These are phyloP conservation scores for Pelecanoides urinatrix DNA, from an alignment of 2,113 vertebrate species.

Conservation along the genomic window DNA sequence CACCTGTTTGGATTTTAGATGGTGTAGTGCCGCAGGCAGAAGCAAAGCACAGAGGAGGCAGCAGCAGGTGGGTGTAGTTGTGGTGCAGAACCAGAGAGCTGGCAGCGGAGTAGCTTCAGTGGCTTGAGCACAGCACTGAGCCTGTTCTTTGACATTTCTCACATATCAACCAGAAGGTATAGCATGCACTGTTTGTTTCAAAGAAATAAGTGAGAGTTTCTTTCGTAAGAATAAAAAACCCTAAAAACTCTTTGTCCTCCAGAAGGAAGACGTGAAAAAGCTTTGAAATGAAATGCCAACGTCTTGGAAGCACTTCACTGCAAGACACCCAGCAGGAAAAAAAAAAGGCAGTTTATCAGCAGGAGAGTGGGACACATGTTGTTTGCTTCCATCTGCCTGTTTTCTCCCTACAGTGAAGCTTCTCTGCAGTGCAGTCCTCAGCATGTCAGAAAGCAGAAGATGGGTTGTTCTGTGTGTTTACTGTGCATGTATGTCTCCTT, in stretches of 20 bases:
- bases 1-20: not conserved
- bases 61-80: accelerated
- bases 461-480: not conserved
- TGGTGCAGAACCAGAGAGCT: not conserved
- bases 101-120: not conserved
- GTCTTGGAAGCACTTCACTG: not conserved
- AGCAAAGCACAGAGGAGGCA: not conserved
- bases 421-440: not conserved
- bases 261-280: not conserved
- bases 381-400: not conserved
- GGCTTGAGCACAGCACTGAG: not conserved
- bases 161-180: not conserved
- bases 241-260: not conserved
- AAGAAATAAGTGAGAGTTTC: not conserved
- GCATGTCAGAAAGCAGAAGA: not conserved
- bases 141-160: not conserved
- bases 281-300: not conserved
- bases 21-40: not conserved
- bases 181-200: not conserved
- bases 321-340: not conserved
- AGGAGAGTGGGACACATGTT: not conserved
- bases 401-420: not conserved
- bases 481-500: not conserved
- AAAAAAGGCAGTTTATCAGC: not conserved
- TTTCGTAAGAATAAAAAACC: not conserved